Conservation (phyloP, 1,140 invertebrate species). For the Drosophila takahashii region DNA sequence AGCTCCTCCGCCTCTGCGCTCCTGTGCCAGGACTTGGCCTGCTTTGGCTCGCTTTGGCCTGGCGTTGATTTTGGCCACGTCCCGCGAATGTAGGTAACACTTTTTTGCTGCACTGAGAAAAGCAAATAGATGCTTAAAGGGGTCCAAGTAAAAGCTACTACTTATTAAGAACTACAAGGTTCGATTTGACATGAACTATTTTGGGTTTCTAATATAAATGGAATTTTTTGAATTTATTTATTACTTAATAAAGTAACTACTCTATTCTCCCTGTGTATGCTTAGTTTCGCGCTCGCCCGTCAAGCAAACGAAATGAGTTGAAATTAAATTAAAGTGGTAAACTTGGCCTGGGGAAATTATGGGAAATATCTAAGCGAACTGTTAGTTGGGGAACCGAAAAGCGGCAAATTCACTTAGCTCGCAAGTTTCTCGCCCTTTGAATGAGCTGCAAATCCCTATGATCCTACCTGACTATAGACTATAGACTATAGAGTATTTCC, state of each 20-base stretch:
- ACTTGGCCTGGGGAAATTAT: slow-evolving; percentile 49
- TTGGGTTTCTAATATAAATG: no score
- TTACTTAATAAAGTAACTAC: no score
- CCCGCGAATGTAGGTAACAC: slow-evolving; percentile 49
- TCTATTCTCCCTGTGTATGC: slow-evolving; percentile 8
- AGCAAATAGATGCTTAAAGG: background rate
- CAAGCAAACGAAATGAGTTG: slow-evolving; percentile 49
- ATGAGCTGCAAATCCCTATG: slow-evolving; percentile 4
- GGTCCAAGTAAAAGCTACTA: background rate
- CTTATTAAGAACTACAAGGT: no score
- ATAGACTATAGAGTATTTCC: background rate
- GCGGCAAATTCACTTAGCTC: slow-evolving; percentile 5
- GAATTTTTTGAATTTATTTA: no score
- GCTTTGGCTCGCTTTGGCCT: slow-evolving; percentile 11
- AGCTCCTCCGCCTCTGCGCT: background rate
- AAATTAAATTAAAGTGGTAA: slow-evolving; percentile 74
- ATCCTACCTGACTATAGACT: slow-evolving; percentile 1
- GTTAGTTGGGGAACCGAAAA: slow-evolving; percentile 1
- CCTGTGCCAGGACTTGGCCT: slow-evolving; percentile 30
- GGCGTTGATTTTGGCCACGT: slow-evolving; percentile 44
- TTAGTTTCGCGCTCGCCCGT: slow-evolving; percentile 4
- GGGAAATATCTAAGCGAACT: slow-evolving; percentile 34
- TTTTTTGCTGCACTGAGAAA: slow-evolving; percentile 7
- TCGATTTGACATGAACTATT: no score
- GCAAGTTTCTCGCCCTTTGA: slow-evolving; percentile 4